Conservation (phyloP, 2,113 vertebrate species). For the Zeus faber region DNA sequence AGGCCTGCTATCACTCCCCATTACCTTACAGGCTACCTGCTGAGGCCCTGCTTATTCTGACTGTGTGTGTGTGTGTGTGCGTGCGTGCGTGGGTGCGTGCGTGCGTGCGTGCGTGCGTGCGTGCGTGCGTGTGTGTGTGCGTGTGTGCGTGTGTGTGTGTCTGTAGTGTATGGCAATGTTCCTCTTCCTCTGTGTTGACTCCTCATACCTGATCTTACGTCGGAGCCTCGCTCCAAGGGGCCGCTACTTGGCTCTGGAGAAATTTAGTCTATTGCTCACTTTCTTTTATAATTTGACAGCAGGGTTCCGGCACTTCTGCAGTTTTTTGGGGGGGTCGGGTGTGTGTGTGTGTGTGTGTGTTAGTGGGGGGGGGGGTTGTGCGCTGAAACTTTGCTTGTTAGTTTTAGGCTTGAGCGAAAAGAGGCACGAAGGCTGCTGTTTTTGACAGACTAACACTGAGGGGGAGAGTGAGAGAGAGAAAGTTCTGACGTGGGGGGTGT, state of each 20-base stretch:
- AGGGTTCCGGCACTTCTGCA: conserved; percentile 36
- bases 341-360: too few relatives aligned
- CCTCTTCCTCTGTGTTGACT: background rate
- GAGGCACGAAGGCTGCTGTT: conserved; percentile 57
- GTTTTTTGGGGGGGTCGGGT: conserved; percentile 38
- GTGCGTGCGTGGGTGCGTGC: background rate
- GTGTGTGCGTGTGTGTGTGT: conserved; percentile 14
- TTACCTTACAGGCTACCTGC: conserved; percentile 6
- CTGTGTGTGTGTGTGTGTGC: conserved; percentile 1
- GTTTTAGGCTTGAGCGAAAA: conserved; percentile 53
- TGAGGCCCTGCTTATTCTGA: conserved; percentile 7
- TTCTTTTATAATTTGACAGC: conserved; percentile 54
- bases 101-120: background rate
- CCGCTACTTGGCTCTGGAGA: conserved; percentile 40
- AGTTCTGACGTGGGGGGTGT: too few relatives aligned
- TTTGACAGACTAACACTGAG: conserved; percentile 53
- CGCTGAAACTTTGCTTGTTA: conserved; percentile 68
- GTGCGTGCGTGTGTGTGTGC: background rate
- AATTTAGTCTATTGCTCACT: conserved; percentile 48
- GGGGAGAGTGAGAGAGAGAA: conserved; percentile 46
- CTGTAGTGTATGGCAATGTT: too few relatives aligned
- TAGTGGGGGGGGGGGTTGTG: too few relatives aligned
- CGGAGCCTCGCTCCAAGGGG: conserved; percentile 30
- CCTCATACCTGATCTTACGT: too few relatives aligned
- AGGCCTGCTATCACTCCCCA: background rate